Evolutionary conservation across 2,888 invertebrate species (phyloP).

Genomic region (Steinernema scapterisci): DNA sequence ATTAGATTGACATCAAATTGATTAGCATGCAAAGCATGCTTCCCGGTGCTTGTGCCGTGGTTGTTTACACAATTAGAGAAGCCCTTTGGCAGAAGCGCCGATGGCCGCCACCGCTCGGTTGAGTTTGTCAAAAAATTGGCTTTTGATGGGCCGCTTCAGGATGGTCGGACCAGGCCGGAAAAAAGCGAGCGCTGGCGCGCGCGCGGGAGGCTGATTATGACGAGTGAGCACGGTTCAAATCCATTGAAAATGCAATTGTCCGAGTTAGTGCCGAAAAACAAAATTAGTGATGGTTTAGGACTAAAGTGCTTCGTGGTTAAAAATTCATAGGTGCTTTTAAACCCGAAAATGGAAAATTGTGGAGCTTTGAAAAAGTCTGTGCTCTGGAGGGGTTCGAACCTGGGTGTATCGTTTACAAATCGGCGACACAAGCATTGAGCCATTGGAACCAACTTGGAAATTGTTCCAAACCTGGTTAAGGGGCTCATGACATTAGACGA

Average conservation of each 20-base stretch:
- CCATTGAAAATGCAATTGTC: constrained; percentile 20
- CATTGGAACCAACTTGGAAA: no score
- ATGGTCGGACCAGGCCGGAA: neutral
- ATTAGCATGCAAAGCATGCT: constrained; percentile 13
- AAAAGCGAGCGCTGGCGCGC: no score
- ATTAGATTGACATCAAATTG: neutral
- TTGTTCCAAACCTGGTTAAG: no score
- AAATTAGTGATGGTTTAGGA: neutral
- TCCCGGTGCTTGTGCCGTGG: neutral
- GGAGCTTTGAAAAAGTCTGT: no score
- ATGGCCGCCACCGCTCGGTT: no score
- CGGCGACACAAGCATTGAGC: no score
- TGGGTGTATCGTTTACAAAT: no score
- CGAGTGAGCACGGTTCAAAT: neutral
- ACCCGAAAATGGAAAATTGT: no score
- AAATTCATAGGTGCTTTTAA: no score
- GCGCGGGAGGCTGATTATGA: neutral
- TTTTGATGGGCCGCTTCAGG: constrained; percentile 17
- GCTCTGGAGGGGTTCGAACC: no score
- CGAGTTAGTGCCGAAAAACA: constrained; percentile 1
- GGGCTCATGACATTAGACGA: no score
- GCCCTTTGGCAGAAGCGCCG: neutral
- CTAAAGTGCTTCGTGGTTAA: no score
- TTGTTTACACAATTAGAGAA: constrained; percentile 30
- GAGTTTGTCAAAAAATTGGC: constrained; percentile 6